These are phyloP conservation scores for Clytia hemisphaerica DNA, from an alignment of 30 jellyfish, hydroid and myxozoan species.

Conservation along the genomic window DNA sequence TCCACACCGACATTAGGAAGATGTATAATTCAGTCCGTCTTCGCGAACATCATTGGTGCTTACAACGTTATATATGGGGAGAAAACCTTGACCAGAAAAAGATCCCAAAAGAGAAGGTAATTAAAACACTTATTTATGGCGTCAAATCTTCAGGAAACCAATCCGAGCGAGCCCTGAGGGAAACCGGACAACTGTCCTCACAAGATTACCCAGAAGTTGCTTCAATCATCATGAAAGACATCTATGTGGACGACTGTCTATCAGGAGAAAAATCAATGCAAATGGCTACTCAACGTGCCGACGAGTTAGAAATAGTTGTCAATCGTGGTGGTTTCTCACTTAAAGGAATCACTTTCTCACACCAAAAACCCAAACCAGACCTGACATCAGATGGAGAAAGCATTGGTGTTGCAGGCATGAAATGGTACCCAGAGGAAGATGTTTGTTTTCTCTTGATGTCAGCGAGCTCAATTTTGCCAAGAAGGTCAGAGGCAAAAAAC, in stretches of 20 bases:
- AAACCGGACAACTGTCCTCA: background rate
- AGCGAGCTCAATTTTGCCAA: no score
- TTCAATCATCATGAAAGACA: background rate
- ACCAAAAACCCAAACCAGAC: no score
- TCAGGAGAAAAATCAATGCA: background rate
- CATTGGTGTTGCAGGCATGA: no score
- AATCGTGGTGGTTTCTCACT: background rate
- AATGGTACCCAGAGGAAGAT: no score
- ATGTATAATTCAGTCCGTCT: background rate
- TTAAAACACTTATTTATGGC: background rate
- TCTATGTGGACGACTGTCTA: background rate
- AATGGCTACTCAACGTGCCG: background rate
- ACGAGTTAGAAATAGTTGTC: background rate
- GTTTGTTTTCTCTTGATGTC: no score
- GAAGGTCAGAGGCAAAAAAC: no score
- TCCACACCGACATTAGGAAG: constrained; percentile 10
- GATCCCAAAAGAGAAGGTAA: constrained; percentile 4
- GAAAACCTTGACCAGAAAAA: constrained; percentile 3
- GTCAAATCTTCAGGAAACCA: no score
- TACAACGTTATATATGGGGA: constrained; percentile 3
- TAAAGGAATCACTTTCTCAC: no score
- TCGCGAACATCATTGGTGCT: background rate
- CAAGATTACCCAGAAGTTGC: constrained; percentile 2
- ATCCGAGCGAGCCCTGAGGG: background rate
- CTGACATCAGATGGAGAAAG: no score